Evolutionary conservation across 37 sponge, comb jelly and placozoan species (phyloP).

Genomic region (Halichondria panicea): DNA sequence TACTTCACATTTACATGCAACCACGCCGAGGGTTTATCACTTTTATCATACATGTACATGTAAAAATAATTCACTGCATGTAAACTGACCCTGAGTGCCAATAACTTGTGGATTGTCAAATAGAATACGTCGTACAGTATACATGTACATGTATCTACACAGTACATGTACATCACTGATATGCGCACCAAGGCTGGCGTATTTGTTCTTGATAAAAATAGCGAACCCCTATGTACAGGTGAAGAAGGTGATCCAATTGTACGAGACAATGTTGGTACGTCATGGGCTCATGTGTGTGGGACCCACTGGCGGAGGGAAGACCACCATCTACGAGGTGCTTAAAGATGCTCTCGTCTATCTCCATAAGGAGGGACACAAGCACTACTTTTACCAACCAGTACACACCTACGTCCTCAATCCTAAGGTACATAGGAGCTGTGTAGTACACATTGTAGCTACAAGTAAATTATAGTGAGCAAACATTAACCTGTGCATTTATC

Average conservation of each 20-base stretch:
- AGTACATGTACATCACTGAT: too few relatives aligned
- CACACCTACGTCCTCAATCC: conserved; percentile 95
- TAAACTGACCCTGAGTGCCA: too few relatives aligned
- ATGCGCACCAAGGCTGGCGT: too few relatives aligned
- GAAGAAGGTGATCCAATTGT: conserved; percentile 91
- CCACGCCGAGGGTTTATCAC: too few relatives aligned
- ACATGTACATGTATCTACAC: too few relatives aligned
- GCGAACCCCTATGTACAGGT: too few relatives aligned
- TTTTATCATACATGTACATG: too few relatives aligned
- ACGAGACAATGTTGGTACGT: conserved; percentile 96
- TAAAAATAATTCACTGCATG: too few relatives aligned
- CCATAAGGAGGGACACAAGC: conserved; percentile 59
- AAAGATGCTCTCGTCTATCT: conserved; percentile 84
- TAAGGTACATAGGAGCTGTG: conserved; percentile 50
- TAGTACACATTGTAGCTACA: not conserved
- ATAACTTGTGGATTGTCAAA: too few relatives aligned
- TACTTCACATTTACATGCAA: too few relatives aligned
- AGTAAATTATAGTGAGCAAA: not conserved
- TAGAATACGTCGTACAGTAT: too few relatives aligned
- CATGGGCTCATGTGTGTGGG: conserved; percentile 99
- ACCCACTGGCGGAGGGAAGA: conserved; percentile 99
- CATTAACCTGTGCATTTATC: not conserved
- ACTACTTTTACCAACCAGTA: conserved; percentile 88
- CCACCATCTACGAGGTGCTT: conserved; percentile 88
- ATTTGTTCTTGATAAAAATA: too few relatives aligned